These are phyloP conservation scores for Dromius quadrimaculatus DNA, from an alignment of 2,888 invertebrate genomes.

Conservation along the genomic window DNA sequence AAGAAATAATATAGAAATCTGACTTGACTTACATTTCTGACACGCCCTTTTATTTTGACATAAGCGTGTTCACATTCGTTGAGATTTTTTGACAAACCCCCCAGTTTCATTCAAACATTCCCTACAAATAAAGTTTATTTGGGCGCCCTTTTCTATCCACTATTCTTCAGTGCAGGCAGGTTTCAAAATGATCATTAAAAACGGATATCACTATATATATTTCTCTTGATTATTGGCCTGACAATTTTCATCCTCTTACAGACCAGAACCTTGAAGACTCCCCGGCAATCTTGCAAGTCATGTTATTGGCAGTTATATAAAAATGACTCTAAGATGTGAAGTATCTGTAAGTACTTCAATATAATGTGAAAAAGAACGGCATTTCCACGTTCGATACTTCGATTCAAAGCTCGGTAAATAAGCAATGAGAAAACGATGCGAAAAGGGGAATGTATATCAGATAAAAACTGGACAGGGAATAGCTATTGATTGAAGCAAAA, in stretches of 20 bases:
- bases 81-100: too few species aligned
- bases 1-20: too few species aligned
- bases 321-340: slow-evolving; percentile 22
- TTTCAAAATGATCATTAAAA: neutral
- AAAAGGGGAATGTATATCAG: neutral
- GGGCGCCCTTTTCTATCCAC: too few species aligned
- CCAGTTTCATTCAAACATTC: too few species aligned
- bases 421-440: neutral
- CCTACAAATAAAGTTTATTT: too few species aligned
- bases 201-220: neutral
- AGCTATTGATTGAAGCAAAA: neutral
- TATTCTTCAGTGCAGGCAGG: too few species aligned
- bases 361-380: too few species aligned
- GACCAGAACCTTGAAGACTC: neutral
- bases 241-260: neutral
- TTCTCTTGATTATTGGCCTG: neutral
- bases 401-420: slow-evolving; percentile 2
- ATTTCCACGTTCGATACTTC: too few species aligned
- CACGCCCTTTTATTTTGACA: too few species aligned
- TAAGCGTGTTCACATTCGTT: too few species aligned
- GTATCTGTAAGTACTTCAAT: too few species aligned
- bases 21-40: too few species aligned
- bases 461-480: neutral
- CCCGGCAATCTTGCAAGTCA: slow-evolving; percentile 11
- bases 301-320: slow-evolving; percentile 38